These are phyloP conservation scores for Boleophthalmus pectinirostris DNA, from an alignment of 2,113 vertebrate genomes.

Conservation along the genomic window DNA sequence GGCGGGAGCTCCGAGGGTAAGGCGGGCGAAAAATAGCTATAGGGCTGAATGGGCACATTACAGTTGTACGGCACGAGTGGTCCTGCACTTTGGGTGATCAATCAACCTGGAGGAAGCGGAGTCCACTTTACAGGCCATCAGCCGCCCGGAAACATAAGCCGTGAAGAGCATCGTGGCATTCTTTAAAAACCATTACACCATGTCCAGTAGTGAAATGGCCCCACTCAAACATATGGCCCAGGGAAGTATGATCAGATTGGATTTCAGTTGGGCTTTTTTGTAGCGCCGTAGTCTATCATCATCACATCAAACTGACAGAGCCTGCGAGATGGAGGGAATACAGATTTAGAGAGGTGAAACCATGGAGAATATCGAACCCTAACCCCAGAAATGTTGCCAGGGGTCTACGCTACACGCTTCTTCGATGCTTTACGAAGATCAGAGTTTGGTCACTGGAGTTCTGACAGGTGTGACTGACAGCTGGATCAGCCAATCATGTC, in stretches of 20 bases:
- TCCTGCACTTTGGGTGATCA: constrained; percentile 64
- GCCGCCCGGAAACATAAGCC: constrained; percentile 53
- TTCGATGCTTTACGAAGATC: too few species aligned
- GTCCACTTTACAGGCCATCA: constrained; percentile 64
- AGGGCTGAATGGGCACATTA: constrained; percentile 48
- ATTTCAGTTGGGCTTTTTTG: constrained; percentile 36
- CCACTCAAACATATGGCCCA: constrained; percentile 23
- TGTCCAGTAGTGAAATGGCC: constrained; percentile 33
- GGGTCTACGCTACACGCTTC: too few species aligned
- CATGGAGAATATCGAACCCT: constrained; percentile 20
- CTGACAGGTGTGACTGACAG: too few species aligned
- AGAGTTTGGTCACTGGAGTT: too few species aligned
- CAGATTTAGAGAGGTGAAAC: constrained; percentile 35
- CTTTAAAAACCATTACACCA: constrained; percentile 50
- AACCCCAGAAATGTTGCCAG: too few species aligned
- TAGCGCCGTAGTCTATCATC: constrained; percentile 47
- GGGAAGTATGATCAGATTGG: constrained; percentile 34
- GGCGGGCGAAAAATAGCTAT: constrained; percentile 43
- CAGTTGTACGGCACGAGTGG: constrained; percentile 33
- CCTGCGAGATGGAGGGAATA: constrained; percentile 32
- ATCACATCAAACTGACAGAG: constrained; percentile 41
- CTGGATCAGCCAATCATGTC: too few species aligned
- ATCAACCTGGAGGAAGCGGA: constrained; percentile 57
- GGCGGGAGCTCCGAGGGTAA: constrained; percentile 28
- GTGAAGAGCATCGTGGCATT: constrained; percentile 37